Conservation (phyloP, 2,113 vertebrate genomes). For the Epinephelus lanceolatus region DNA sequence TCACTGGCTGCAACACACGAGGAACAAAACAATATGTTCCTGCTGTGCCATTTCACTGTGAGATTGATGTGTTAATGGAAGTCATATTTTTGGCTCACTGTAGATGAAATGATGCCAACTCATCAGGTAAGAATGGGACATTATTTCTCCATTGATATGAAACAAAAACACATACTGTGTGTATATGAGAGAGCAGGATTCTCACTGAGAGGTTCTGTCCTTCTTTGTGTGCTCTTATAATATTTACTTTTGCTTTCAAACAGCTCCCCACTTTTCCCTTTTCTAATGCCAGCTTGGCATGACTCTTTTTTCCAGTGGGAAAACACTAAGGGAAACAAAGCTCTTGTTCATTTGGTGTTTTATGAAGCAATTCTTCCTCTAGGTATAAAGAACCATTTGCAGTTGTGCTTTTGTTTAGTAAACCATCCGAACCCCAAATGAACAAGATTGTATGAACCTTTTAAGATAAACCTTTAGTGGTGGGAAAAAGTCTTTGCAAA, state of each 20-base stretch:
- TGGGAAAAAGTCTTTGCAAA: not conserved
- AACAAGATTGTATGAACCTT: not conserved
- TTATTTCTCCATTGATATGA: not conserved
- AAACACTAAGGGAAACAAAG: conserved; percentile 23
- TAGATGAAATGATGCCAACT: not conserved
- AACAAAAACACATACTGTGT: not conserved
- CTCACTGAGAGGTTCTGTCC: not conserved
- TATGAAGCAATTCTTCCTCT: conserved; percentile 20
- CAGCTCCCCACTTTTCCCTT: not conserved
- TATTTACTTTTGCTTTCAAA: not conserved
- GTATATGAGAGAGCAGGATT: not conserved
- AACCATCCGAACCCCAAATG: not conserved
- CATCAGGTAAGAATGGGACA: not conserved
- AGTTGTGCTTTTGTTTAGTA: conserved; percentile 1
- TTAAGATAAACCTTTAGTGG: not conserved
- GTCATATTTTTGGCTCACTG: not conserved
- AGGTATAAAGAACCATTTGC: not conserved
- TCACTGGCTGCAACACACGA: not conserved
- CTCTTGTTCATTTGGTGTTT: conserved; percentile 41
- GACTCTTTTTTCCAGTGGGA: conserved; percentile 25
- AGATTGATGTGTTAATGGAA: not conserved
- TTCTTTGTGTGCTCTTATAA: not conserved
- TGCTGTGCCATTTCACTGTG: not conserved
- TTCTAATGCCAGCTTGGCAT: conserved; percentile 19
- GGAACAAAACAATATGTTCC: not conserved